Evolutionary conservation across 1,140 invertebrate genomes (phyloP).

Genomic region (Megalonaias nervosa): DNA sequence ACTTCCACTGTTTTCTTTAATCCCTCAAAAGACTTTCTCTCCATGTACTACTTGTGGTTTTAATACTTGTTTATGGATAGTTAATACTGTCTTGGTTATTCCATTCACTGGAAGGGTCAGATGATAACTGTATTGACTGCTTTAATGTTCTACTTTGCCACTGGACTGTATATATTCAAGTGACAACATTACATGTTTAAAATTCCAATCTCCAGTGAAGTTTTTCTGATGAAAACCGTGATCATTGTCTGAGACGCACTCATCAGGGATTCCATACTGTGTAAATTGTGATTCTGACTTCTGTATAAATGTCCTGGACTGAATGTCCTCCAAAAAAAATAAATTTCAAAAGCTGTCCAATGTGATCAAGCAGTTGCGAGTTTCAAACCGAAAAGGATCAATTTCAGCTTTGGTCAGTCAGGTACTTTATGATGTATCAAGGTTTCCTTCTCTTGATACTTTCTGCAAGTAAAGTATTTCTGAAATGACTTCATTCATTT

Average conservation of each 20-base stretch:
- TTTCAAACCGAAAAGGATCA: slow-evolving; percentile 32
- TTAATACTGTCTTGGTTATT: no score
- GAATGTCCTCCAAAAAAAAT: slow-evolving; percentile 17
- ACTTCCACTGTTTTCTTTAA: no score
- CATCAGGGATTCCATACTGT: slow-evolving; percentile 30
- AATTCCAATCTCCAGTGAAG: slow-evolving; percentile 5
- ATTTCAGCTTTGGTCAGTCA: slow-evolving; percentile 23
- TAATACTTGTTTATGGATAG: no score
- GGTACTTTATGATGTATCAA: slow-evolving; percentile 13
- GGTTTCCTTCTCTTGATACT: slow-evolving; percentile 9
- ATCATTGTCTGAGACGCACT: slow-evolving; percentile 70
- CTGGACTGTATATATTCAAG: slow-evolving; percentile 37
- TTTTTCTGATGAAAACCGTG: slow-evolving; percentile 65
- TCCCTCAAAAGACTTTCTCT: no score
- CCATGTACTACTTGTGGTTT: no score
- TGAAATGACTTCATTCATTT: slow-evolving; percentile 52
- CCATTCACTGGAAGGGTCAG: slow-evolving; percentile 10
- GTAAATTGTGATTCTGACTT: slow-evolving; percentile 14
- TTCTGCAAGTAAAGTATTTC: slow-evolving; percentile 8
- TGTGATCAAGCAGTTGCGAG: slow-evolving; percentile 33
- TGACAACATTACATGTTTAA: slow-evolving; percentile 32
- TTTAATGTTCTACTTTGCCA: slow-evolving; percentile 43
- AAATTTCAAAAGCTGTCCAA: slow-evolving; percentile 35
- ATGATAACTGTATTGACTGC: slow-evolving; percentile 10
- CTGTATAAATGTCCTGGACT: neutral